phyloP scores from a whole-genome alignment of 2,113 vertebrate species.

The Steatornis caripensis region DNA sequence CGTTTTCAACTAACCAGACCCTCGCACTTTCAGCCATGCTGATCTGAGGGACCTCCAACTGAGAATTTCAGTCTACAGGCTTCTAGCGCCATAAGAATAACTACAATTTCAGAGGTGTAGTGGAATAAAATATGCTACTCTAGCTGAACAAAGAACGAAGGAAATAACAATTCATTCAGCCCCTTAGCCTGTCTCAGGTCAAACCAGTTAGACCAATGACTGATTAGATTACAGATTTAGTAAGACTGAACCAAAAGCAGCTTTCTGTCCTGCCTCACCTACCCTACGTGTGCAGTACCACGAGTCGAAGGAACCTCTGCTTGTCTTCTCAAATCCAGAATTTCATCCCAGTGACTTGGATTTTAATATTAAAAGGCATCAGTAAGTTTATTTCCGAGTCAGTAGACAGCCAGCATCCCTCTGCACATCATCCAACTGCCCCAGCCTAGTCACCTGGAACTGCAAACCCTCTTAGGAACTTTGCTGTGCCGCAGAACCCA shows the following conservation, averaged over 20 bases:
- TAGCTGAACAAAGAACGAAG: not conserved
- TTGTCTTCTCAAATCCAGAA: not conserved
- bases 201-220: not conserved
- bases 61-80: not conserved
- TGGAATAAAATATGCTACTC: not conserved
- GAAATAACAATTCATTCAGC: not conserved
- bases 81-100: not conserved
- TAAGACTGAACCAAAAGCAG: not conserved
- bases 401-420: not conserved
- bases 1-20: not conserved
- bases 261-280: not conserved
- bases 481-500: accelerated
- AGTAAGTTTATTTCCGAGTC: not conserved
- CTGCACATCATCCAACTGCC: not conserved
- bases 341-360: not conserved
- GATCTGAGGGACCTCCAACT: not conserved
- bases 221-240: not conserved
- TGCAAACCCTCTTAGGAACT: not conserved
- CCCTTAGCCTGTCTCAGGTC: not conserved
- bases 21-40: not conserved
- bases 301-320: not conserved
- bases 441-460: not conserved
- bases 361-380: not conserved
- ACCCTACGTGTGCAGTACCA: not conserved
- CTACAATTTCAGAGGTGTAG: not conserved